These are phyloP conservation scores for Frankliniella intonsa DNA, from an alignment of 2,888 invertebrate species.

Conservation along the genomic window DNA sequence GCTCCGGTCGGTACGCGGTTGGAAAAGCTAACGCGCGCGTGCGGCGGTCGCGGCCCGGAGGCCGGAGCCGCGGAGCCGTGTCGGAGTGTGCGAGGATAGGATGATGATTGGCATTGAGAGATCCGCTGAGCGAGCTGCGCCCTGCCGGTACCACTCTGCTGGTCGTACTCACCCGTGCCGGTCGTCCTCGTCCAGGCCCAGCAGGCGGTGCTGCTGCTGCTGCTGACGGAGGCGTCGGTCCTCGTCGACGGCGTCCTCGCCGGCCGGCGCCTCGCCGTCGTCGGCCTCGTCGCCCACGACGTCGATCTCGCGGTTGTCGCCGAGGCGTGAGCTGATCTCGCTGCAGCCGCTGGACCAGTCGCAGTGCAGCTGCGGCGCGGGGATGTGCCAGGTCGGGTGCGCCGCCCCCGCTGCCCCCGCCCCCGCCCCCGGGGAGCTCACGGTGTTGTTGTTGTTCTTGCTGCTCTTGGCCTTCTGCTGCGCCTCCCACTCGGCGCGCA, in stretches of 20 bases:
- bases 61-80: too few species aligned
- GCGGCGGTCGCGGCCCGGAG: too few species aligned
- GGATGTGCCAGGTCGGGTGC: background rate
- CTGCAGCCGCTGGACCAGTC: slow-evolving; percentile 51
- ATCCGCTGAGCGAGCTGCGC: too few species aligned
- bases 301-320: slow-evolving; percentile 60
- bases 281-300: slow-evolving; percentile 74
- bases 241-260: slow-evolving; percentile 42
- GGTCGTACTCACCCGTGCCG: slow-evolving; percentile 31
- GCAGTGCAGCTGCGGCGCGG: slow-evolving; percentile 8
- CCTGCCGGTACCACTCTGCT: too few species aligned
- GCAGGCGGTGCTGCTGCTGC: slow-evolving; percentile 32
- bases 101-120: too few species aligned
- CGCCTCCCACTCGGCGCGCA: slow-evolving; percentile 78
- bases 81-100: too few species aligned
- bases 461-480: slow-evolving; percentile 49
- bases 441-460: slow-evolving; percentile 9
- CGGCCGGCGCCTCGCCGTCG: slow-evolving; percentile 52
- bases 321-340: slow-evolving; percentile 57
- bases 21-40: too few species aligned
- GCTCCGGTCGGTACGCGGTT: too few species aligned
- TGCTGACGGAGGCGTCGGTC: slow-evolving; percentile 26
- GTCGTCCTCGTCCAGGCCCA: slow-evolving; percentile 31
- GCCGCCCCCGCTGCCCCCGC: background rate
- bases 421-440: background rate